These are phyloP conservation scores for Pandion haliaetus DNA, from an alignment of 2,113 vertebrate species.

Conservation along the genomic window DNA sequence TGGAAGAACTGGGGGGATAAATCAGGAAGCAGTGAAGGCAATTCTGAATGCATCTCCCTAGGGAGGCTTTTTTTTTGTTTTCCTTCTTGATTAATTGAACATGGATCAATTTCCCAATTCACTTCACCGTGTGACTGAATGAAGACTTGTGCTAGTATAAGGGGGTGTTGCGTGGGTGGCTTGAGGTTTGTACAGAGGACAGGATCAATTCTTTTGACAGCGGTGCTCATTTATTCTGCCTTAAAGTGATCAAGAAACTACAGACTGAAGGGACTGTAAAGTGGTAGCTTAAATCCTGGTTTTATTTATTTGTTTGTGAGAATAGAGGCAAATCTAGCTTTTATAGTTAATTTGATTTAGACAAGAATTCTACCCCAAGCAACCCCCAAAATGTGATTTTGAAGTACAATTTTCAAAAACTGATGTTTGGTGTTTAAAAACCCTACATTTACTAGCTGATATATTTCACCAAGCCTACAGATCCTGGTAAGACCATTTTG, in stretches of 20 bases:
- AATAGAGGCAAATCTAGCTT: not conserved
- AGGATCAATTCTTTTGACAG: not conserved
- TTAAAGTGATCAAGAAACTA: not conserved
- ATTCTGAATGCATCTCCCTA: not conserved
- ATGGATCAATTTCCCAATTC: constrained; percentile 26
- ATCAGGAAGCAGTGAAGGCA: not conserved
- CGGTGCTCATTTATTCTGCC: not conserved
- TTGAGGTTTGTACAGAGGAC: not conserved
- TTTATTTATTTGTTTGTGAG: not conserved
- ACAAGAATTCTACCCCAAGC: not conserved
- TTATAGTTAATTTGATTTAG: not conserved
- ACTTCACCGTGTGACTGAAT: not conserved
- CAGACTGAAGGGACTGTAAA: not conserved
- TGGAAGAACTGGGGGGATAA: not conserved
- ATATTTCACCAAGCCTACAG: not conserved
- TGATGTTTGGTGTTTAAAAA: not conserved
- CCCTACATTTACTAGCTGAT: not conserved
- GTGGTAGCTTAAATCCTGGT: not conserved
- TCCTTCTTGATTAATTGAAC: not conserved
- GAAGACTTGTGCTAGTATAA: not conserved
- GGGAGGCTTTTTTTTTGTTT: not conserved
- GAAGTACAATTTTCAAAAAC: not conserved
- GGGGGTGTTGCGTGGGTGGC: not conserved
- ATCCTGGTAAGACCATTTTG: not conserved
- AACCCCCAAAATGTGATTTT: not conserved